Percentiles rank a stretch among this genome's conserved stretches.
These are phyloP conservation scores for Gnathonemus echidnorhynchus DNA, from an alignment of 2,113 vertebrate species.

Conservation along the genomic window DNA sequence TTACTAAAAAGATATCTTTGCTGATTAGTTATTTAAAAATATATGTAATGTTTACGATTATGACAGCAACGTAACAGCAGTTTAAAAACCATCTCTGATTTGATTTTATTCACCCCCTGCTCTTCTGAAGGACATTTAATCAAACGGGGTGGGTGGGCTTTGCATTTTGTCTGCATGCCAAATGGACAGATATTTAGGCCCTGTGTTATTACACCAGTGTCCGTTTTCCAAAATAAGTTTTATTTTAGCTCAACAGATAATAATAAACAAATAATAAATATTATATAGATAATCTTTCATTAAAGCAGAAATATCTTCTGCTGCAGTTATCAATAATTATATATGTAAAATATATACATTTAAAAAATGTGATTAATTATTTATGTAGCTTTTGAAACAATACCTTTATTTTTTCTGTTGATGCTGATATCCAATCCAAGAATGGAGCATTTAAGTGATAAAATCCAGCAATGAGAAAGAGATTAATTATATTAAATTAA, in stretches of 20 bases:
- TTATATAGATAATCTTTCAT: not conserved
- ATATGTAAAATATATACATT: not conserved
- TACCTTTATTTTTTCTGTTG: slow-evolving; percentile 11
- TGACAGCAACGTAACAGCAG: not conserved
- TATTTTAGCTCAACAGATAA: not conserved
- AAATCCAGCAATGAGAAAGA: not conserved
- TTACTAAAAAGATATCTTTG: not conserved
- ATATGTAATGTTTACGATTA: not conserved
- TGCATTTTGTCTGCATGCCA: not conserved
- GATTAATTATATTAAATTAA: not conserved
- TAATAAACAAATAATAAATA: not conserved
- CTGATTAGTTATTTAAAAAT: not conserved
- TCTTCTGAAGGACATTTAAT: not conserved
- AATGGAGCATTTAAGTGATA: not conserved
- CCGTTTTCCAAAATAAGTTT: not conserved
- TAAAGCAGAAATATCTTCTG: not conserved
- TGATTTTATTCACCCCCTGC: not conserved
- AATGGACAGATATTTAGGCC: not conserved
- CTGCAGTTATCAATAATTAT: not conserved
- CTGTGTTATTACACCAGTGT: not conserved
- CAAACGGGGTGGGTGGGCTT: not conserved
- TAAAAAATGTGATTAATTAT: not conserved
- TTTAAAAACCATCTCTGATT: not conserved
- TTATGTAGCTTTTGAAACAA: not conserved
- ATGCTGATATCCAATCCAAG: not conserved